A percentile compares a stretch with the other conserved stretches of the same genome.
phyloP scores from a whole-genome alignment of 2,797 vertebrate species.

The Anableps anableps region DNA sequence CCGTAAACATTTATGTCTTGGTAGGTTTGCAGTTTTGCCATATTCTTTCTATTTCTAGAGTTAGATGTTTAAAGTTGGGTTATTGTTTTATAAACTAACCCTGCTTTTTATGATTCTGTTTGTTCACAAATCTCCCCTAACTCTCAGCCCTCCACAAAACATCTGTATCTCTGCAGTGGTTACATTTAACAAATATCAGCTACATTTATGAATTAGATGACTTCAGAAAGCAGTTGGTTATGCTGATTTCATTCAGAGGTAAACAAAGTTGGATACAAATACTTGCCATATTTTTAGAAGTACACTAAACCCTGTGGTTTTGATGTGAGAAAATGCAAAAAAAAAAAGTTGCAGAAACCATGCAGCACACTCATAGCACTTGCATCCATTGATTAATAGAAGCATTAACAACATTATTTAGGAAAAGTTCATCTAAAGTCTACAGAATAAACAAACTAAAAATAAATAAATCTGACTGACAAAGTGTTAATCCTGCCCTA shows the following conservation, averaged over 20 bases:
- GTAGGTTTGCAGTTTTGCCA: background rate
- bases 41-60: background rate
- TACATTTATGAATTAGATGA: background rate
- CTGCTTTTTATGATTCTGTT: background rate
- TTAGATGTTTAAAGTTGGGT: background rate
- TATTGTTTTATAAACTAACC: background rate
- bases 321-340: background rate
- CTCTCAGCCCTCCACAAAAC: background rate
- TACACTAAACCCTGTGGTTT: background rate
- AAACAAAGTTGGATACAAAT: background rate
- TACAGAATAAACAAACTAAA: background rate
- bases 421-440: background rate
- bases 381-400: constrained; percentile 1
- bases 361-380: constrained; percentile 3
- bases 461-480: background rate
- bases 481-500: background rate
- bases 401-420: background rate
- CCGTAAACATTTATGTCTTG: background rate
- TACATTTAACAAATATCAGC: background rate
- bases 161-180: background rate
- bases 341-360: background rate
- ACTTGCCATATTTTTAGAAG: background rate
- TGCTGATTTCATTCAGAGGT: background rate
- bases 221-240: background rate
- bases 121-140: background rate